These are phyloP conservation scores for Lycophotia porphyrea DNA, from an alignment of 2,888 invertebrate genomes.

Conservation along the genomic window DNA sequence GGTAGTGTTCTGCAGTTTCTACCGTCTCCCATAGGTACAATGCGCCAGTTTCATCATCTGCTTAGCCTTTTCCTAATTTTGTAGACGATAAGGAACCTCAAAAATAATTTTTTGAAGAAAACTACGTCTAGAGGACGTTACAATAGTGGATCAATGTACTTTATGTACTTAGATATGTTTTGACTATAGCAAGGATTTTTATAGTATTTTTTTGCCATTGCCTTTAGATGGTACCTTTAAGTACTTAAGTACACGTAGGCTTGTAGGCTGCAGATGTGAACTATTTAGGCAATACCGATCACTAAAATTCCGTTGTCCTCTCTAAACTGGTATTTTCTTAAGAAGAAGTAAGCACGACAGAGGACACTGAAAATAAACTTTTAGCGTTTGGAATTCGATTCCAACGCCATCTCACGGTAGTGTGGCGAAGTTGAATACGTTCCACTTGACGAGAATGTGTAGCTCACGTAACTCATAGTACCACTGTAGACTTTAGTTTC, in stretches of 20 bases:
- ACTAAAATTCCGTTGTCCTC: background rate
- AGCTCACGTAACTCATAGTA: background rate
- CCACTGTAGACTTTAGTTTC: background rate
- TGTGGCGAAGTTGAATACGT: background rate
- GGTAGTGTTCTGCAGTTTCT: background rate
- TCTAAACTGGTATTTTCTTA: background rate
- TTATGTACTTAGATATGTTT: background rate
- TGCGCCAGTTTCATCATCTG: background rate
- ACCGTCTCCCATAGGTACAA: background rate
- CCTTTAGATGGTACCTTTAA: background rate
- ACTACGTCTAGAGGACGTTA: background rate
- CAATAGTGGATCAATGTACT: background rate
- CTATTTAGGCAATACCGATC: background rate
- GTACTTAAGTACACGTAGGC: too few species aligned
- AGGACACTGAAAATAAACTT: background rate
- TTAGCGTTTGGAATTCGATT: background rate
- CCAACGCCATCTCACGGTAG: slow-evolving; percentile 12
- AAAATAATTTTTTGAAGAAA: background rate
- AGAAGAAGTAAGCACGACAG: background rate
- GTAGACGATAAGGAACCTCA: background rate
- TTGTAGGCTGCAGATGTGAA: background rate
- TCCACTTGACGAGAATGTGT: background rate
- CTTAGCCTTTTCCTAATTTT: background rate
- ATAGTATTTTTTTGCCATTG: background rate
- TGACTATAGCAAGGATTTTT: background rate